Conservation (phyloP, 2,113 vertebrate genomes). For the Brachyistius frenatus region DNA sequence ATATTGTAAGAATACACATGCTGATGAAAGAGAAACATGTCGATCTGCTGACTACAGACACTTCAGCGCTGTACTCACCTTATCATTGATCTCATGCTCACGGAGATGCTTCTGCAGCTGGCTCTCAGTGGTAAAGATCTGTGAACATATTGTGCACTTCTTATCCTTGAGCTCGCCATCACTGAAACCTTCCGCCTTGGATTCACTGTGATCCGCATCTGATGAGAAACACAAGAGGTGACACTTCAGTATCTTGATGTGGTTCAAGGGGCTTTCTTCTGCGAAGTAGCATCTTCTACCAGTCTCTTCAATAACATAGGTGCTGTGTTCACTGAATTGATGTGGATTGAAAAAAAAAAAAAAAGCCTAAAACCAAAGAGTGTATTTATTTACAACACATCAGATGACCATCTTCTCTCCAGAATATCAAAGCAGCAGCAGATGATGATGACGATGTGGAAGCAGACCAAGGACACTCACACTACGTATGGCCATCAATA, state of each 20-base stretch:
- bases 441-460: neutral
- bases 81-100: constrained; percentile 96
- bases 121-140: constrained; percentile 91
- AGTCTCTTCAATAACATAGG: neutral
- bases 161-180: constrained; percentile 86
- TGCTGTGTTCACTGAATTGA: neutral
- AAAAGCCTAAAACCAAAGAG: neutral
- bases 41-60: neutral
- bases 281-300: neutral
- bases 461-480: neutral
- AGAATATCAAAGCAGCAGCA: neutral
- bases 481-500: no score
- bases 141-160: constrained; percentile 93
- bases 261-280: constrained; percentile 7
- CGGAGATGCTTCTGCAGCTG: constrained; percentile 95
- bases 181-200: constrained; percentile 82
- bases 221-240: constrained; percentile 1
- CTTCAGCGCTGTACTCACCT: constrained; percentile 80
- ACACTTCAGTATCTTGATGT: constrained; percentile 7
- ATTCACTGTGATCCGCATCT: constrained; percentile 74
- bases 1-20: no score
- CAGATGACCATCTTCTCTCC: neutral
- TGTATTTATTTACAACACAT: neutral
- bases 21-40: neutral
- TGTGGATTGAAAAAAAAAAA: no score